These are phyloP conservation scores for Fopius arisanus DNA, from an alignment of 1,140 invertebrate species.

Conservation along the genomic window DNA sequence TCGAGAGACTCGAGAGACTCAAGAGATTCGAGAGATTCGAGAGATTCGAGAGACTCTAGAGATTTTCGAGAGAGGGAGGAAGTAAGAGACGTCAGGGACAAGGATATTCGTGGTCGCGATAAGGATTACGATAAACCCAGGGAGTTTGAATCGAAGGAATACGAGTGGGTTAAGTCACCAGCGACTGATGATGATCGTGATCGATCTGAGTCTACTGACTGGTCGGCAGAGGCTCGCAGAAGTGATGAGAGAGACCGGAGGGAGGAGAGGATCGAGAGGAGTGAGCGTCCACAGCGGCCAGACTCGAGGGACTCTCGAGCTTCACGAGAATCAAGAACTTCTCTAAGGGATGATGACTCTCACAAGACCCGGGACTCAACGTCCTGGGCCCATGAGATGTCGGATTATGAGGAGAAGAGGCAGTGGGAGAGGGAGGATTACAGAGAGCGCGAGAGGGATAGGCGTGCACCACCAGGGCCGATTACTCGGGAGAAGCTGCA, in stretches of 20 bases:
- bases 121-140: conserved; percentile 7
- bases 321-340: conserved; percentile 67
- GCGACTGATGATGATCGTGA: conserved; percentile 41
- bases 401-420: conserved; percentile 62
- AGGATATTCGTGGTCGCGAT: conserved; percentile 1
- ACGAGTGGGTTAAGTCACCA: conserved; percentile 26
- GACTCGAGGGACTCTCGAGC: conserved; percentile 69
- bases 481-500: conserved; percentile 70
- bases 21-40: no score
- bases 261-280: conserved; percentile 54
- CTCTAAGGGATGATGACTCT: conserved; percentile 60
- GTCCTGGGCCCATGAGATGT: conserved; percentile 64
- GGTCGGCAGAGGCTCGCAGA: not conserved
- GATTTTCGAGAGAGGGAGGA: conserved; percentile 28
- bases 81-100: conserved; percentile 34
- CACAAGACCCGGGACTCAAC: conserved; percentile 54
- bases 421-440: conserved; percentile 57
- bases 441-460: conserved; percentile 41
- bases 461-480: conserved; percentile 67
- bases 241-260: conserved; percentile 32
- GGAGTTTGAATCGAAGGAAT: not conserved
- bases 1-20: no score
- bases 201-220: not conserved
- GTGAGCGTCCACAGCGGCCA: conserved; percentile 67
- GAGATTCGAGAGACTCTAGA: no score